Conservation (phyloP, 2,113 vertebrate species). For the Ceyx cyanopectus region DNA sequence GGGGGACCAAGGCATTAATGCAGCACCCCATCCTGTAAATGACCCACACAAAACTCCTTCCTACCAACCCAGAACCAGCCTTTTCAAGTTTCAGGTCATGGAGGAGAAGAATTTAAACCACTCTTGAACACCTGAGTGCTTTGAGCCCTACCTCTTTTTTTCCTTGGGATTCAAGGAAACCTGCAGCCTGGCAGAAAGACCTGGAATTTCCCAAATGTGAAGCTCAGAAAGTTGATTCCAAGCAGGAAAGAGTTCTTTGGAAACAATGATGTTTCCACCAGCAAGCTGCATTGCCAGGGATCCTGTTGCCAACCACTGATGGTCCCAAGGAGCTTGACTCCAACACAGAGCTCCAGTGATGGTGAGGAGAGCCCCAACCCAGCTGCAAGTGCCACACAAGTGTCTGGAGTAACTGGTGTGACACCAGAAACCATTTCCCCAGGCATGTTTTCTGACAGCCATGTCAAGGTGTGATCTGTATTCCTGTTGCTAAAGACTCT, state of each 20-base stretch:
- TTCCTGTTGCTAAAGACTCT: background rate
- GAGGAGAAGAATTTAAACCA: background rate
- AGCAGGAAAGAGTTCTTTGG: slow-evolving; percentile 39
- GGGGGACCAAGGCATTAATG: background rate
- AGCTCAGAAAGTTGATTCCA: slow-evolving; percentile 22
- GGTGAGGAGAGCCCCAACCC: accelerated
- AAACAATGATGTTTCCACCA: slow-evolving; percentile 43
- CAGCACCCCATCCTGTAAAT: background rate
- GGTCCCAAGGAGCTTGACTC: background rate
- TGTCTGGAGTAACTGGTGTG: background rate
- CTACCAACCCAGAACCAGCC: background rate
- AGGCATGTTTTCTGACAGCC: background rate
- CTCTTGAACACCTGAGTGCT: background rate
- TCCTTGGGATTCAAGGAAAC: background rate
- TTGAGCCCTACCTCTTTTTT: background rate
- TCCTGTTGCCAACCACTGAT: background rate
- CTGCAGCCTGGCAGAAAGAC: slow-evolving; percentile 24
- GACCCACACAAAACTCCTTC: background rate
- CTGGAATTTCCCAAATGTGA: background rate
- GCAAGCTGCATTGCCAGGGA: background rate
- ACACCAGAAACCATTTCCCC: background rate
- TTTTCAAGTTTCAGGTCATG: background rate
- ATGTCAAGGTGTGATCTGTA: background rate
- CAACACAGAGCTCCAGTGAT: background rate
- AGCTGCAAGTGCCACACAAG: background rate